Conservation (phyloP, 23 tunicate species). For the Halocynthia roretzi region DNA sequence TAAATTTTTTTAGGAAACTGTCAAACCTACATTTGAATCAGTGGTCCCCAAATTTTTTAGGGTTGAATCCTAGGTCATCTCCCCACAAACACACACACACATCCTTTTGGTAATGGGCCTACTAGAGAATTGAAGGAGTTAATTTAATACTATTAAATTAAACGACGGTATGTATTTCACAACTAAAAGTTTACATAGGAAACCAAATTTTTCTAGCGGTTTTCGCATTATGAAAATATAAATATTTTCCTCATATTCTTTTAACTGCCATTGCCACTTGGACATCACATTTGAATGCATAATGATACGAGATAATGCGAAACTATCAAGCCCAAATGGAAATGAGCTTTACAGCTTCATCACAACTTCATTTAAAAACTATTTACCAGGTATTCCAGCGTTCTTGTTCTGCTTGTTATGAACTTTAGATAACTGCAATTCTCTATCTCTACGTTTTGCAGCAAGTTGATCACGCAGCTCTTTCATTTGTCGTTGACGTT, state of each 20-base stretch:
- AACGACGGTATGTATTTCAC: no score
- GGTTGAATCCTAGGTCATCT: no score
- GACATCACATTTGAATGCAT: neutral
- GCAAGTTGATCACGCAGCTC: conserved; percentile 79
- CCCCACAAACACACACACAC: no score
- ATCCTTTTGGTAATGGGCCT: no score
- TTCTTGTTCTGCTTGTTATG: conserved; percentile 61
- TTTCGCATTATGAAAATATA: no score
- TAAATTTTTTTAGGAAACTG: neutral
- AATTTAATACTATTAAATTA: no score
- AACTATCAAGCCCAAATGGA: neutral
- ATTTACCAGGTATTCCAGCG: conserved; percentile 68
- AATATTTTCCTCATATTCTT: no score
- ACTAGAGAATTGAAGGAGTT: no score
- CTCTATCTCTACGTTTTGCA: conserved; percentile 64
- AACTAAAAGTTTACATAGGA: no score
- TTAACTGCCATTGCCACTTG: conserved; percentile 17
- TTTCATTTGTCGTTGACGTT: conserved; percentile 71
- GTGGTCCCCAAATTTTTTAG: no score
- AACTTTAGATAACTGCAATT: conserved; percentile 27
- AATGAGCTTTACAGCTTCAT: neutral
- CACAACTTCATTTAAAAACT: neutral
- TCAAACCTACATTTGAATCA: no score
- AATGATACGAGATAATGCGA: neutral
- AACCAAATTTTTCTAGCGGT: no score